Evolutionary conservation across 2,113 vertebrate species (phyloP), one percentile per base, ranked within the genome.

Genomic region (Tragulus kanchil): DNA sequence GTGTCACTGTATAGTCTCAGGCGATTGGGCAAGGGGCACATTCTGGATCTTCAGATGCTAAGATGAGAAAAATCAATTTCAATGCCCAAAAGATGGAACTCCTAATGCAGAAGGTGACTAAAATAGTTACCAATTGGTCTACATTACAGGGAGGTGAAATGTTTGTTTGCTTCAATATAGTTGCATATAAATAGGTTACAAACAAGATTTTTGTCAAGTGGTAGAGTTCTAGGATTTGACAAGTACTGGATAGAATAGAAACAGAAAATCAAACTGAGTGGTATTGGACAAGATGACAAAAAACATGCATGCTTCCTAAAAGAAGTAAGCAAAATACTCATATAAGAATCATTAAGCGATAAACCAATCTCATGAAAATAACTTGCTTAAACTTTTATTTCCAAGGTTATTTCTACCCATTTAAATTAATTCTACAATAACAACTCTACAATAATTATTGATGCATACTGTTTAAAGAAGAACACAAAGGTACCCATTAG

Each of bases 41-140:
- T 97, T 96, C 98, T 59, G 97, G 97, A 97, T 98, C 98, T 98
- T 98, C 98, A 96, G 83, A 96, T 75, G 97, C 98, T 98, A 98
- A 98, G 98, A 97, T 98, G 95, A 98, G 97, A 98, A 98, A 98
- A 98, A 98, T 73, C 98, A 98, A 97, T 98, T 98, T 98, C 98
- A 98, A 97, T 98, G 98, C 97, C 98, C 98, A 97, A 98, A 98
- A 97, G 98, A 98, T 75, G 94, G 98, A 98, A 98, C 91, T 96
- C 97, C 95, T 96, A 97, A 91, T 73, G 97, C 95, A 98, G 98
- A 97, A 96, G 97, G 97, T 92, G 97, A 97, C 96, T 98, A 95
- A 95, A 92, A 97, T 96, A 87, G 94, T 85, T 94, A 96, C 82
- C 92, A 59, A 71, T 12, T 97, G 90, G 78, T 65, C 67, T 94